Evolutionary conservation across 1,140 invertebrate genomes (phyloP), one percentile per base, ranked within the genome.

Genomic region (Phymastichus coffea): DNA sequence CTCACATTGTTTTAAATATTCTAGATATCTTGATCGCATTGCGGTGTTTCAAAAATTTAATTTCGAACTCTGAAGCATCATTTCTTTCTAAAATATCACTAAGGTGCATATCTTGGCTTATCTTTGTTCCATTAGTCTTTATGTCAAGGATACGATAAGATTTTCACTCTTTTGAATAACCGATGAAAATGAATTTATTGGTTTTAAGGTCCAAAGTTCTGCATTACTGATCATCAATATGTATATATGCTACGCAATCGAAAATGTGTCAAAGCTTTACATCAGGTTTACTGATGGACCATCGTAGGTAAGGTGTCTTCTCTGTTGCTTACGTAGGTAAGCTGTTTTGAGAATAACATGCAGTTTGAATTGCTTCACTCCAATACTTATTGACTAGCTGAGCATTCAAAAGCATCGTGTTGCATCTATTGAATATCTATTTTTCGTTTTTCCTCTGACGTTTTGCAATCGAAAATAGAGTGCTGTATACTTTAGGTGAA

Each of bases 321-420:
- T 22, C 12, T 41, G 44, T 23, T 9, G 52, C 23, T 38, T 37
- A 57, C 1, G 33, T 63, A 4, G 63, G 63, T 6, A 53, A 17
- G 56, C 65, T 48, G 49, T 81, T 81, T 30, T 67, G 63, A 1
- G 78, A 56, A 57, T 79, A 75, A 19, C 60, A 64, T 7, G 73
- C 73, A 1, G 74, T 77, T 14, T 63, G 44, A 8, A 75, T 54
- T 12, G 77, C 74, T 64, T 81, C 78, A 7, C 64, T 74, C 78
- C 79, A 81, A 57, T 68, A 76, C 7, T 48, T 54, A n/a, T 69
- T 61, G 2, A 46, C 26, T 30, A 80, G 46, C 4, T 67, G 55
- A 33, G 70, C 63, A 57, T 69, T 61, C 15, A 65, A 19, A 12
- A 79, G 53, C 70, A 64, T 30, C 67, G 53, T 23, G 41, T 20